phyloP scores from a whole-genome alignment of 2,797 vertebrate species.

The Manis crassicaudata region DNA sequence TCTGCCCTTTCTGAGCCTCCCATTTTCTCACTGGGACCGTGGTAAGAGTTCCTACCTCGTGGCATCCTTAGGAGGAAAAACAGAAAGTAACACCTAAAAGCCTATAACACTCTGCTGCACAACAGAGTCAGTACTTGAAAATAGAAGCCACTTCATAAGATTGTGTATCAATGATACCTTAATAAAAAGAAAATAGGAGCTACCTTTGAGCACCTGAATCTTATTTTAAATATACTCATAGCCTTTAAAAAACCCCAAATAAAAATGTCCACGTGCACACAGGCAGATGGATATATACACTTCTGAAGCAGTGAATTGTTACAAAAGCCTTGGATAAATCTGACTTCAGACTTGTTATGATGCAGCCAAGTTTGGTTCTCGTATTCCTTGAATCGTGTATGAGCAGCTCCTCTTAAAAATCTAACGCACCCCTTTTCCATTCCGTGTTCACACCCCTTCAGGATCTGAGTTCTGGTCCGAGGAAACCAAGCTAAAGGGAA shows the following conservation, averaged over 20 bases:
- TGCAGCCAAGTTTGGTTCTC: neutral
- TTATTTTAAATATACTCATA: neutral
- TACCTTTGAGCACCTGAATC: neutral
- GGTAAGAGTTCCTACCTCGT: neutral
- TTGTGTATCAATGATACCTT: no score
- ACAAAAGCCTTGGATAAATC: neutral
- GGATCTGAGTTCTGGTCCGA: neutral
- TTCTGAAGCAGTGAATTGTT: neutral
- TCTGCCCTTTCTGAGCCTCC: neutral
- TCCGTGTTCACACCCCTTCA: neutral
- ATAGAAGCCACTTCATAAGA: neutral
- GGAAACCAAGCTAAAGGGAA: conserved; percentile 15
- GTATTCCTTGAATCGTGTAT: neutral
- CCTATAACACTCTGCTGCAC: neutral
- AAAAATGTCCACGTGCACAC: neutral
- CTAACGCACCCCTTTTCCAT: neutral
- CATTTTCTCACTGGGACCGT: neutral
- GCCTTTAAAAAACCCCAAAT: conserved; percentile 17
- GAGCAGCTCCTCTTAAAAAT: neutral
- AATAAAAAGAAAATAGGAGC: neutral
- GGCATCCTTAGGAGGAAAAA: neutral
- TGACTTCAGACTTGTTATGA: neutral
- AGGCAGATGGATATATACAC: neutral
- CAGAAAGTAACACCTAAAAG: neutral
- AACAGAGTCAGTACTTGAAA: neutral